Percentiles rank a stretch among this genome's conserved stretches.
phyloP scores from a whole-genome alignment of 2,888 invertebrate genomes.

The Drosophila barbarae region DNA sequence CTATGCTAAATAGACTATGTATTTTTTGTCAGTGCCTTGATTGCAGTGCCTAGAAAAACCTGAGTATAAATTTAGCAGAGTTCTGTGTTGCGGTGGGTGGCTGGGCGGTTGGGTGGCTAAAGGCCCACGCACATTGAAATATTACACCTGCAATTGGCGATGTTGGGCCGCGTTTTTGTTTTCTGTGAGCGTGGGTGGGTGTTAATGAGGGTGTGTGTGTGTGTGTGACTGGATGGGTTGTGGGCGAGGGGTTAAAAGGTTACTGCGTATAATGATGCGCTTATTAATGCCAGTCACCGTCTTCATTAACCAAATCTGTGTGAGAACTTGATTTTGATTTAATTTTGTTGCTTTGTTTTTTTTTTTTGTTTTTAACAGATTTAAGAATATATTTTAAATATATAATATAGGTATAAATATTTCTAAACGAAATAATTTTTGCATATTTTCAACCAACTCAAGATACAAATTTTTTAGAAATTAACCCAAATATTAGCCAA shows the following conservation, averaged over 20 bases:
- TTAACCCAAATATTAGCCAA: too few species aligned
- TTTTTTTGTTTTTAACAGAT: too few species aligned
- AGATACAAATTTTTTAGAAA: too few species aligned
- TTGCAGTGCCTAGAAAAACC: conserved; percentile 65
- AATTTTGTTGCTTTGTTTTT: background rate
- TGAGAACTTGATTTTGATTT: conserved; percentile 16
- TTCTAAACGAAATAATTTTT: too few species aligned
- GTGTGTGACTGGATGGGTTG: conserved; percentile 11
- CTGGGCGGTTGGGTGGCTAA: background rate
- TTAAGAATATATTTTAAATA: too few species aligned
- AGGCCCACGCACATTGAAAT: conserved; percentile 62
- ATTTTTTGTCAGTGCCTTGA: conserved; percentile 49
- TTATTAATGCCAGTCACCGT: conserved; percentile 65
- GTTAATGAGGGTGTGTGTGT: conserved; percentile 26
- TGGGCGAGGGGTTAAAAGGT: conserved; percentile 28
- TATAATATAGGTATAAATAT: too few species aligned
- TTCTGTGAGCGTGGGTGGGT: conserved; percentile 16
- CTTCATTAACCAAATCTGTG: conserved; percentile 59
- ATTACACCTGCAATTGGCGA: conserved; percentile 72
- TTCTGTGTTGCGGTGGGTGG: background rate
- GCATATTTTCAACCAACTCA: too few species aligned
- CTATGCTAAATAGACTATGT: too few species aligned
- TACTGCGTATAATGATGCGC: conserved; percentile 55
- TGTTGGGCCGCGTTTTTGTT: conserved; percentile 42
- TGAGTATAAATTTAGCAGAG: conserved; percentile 61